phyloP scores from a whole-genome alignment of 2,888 invertebrate species.

The Papilio protenor region DNA sequence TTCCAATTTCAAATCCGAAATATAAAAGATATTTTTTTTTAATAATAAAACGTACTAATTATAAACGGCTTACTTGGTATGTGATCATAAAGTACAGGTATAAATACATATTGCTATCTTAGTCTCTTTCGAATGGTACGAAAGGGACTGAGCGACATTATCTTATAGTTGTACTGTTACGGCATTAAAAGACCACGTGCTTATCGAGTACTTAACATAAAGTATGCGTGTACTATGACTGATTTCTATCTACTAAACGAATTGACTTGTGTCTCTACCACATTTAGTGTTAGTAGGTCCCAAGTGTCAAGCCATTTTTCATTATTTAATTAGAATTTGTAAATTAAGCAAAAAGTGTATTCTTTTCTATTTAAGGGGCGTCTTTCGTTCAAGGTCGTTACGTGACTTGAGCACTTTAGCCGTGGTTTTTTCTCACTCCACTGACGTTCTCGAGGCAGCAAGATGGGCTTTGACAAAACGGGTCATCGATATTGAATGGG shows the following conservation, averaged over 20 bases:
- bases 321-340: constrained; percentile 17
- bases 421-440: constrained; percentile 31
- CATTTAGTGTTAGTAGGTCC: neutral
- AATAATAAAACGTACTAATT: neutral
- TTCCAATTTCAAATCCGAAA: neutral
- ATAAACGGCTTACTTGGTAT: neutral
- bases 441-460: constrained; percentile 31
- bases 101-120: neutral
- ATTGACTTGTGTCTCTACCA: neutral
- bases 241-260: neutral
- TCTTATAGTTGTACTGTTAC: neutral
- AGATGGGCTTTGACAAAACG: constrained; percentile 40
- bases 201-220: neutral
- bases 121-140: neutral
- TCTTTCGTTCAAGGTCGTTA: constrained; percentile 43
- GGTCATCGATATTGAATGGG: constrained; percentile 44
- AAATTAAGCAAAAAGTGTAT: constrained; percentile 19
- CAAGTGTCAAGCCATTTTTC: neutral
- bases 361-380: constrained; percentile 22
- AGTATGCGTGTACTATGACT: neutral
- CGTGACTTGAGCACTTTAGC: constrained; percentile 42
- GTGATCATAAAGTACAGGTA: neutral
- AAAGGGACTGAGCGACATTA: neutral
- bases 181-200: no score
- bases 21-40: neutral